Conservation (phyloP, 2,797 vertebrate species). For the Anableps anableps region DNA sequence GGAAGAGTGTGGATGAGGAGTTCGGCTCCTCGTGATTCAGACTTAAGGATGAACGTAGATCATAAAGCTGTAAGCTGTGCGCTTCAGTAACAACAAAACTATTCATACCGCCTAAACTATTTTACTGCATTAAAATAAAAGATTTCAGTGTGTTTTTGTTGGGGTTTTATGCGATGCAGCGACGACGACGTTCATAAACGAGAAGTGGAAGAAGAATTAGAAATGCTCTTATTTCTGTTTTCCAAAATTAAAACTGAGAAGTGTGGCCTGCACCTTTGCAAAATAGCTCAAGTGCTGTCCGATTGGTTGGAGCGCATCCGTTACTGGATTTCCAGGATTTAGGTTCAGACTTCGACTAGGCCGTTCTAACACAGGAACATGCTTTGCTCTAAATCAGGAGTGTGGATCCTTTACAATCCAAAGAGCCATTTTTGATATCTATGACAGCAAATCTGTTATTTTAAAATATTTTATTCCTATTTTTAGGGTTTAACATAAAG, state of each 20-base stretch:
- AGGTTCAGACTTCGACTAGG: background rate
- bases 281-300: background rate
- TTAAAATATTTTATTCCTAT: too few species aligned
- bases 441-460: too few species aligned
- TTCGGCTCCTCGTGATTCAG: background rate
- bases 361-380: background rate
- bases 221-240: background rate
- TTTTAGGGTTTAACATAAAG: too few species aligned
- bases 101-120: background rate
- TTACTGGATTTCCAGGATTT: background rate
- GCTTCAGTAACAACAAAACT: too few species aligned
- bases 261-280: background rate
- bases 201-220: background rate
- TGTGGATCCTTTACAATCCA: too few species aligned
- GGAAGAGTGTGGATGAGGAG: background rate
- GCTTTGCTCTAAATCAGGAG: too few species aligned
- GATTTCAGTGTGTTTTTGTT: background rate
- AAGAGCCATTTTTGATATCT: too few species aligned
- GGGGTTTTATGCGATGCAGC: background rate
- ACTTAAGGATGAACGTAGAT: background rate
- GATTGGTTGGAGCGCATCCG: background rate
- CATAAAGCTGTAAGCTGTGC: too few species aligned
- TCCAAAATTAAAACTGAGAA: background rate
- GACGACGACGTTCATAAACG: background rate
- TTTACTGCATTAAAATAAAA: background rate